Evolutionary conservation across 2,888 invertebrate genomes (phyloP), one percentile per base, ranked within the genome.

Genomic region (Philaethria dido): DNA sequence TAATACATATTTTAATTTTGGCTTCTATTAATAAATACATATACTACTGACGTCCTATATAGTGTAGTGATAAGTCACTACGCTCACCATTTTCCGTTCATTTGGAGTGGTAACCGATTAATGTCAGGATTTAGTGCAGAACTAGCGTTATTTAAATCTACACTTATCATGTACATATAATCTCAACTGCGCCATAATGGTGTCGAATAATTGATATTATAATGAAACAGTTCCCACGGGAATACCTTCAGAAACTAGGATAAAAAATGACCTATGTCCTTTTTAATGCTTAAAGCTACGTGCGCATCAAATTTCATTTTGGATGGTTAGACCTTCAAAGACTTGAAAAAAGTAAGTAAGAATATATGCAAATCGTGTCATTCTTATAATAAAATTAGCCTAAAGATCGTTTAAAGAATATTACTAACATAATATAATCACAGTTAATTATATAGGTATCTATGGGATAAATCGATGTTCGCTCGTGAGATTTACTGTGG

Each of bases 401-500:
- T 4, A 29, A 4, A 29, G 20, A 18, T 22, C 29, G 36, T 14
- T 47, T 45, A 14, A 64, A 64, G 47, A 20, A 55, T 52, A 20
- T 65, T 59, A 39, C 42, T 57, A n/a, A 44, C 59, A 47, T 13
- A 39, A 11, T 22, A 42, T 57, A 57, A 57, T 42, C 42, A 42
- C 9, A 57, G 22, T 22, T 87, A 85, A 87, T 87, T 86, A 85
- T 85, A 84, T 84, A 39, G 39, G 13, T 13, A 68, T 75, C 80
- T 80, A 80, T 77, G 78, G 82, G 84, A 82, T 81, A 78, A 78
- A 85, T 60, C 29, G 60, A 33, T 6, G 44, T 33, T 64, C 47
- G 44, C 50, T 64, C 20, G 54, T 45, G 50, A 70, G 66, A 90
- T 88, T 88, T 86, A 90, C 87, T 79, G 85, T 78, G 80, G 76